A percentile compares a stretch with the other conserved stretches of the same genome.
Conservation (phyloP, 2,797 vertebrate species). For the Chanos chanos region DNA sequence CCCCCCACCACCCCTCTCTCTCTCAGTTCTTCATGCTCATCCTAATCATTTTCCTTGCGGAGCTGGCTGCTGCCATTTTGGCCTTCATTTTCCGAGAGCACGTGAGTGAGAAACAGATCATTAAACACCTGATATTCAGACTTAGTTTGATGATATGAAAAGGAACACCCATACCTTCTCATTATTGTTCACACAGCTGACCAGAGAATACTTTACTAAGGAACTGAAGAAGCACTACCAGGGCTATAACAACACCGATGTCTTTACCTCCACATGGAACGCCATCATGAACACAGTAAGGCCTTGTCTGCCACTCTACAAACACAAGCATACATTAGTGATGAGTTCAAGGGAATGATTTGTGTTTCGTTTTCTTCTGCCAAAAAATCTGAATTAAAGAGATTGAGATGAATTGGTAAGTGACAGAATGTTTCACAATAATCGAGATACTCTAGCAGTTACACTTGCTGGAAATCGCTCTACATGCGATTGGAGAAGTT, state of each 20-base stretch:
- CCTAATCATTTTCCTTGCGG: slow-evolving; percentile 92
- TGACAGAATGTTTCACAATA: too few species aligned
- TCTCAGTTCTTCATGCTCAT: slow-evolving; percentile 94
- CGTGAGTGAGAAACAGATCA: slow-evolving; percentile 67
- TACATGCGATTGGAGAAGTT: too few species aligned
- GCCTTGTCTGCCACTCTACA: too few species aligned
- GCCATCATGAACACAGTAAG: slow-evolving; percentile 95
- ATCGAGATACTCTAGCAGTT: too few species aligned
- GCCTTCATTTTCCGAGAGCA: slow-evolving; percentile 93
- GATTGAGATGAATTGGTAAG: too few species aligned
- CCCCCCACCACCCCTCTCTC: not conserved
- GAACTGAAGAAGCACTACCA: slow-evolving; percentile 89
- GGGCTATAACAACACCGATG: slow-evolving; percentile 83
- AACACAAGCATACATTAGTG: too few species aligned
- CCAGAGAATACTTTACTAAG: slow-evolving; percentile 91
- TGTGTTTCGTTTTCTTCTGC: too few species aligned
- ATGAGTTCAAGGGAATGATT: too few species aligned
- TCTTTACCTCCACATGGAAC: slow-evolving; percentile 94
- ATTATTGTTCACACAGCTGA: slow-evolving; percentile 69
- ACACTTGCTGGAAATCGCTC: too few species aligned
- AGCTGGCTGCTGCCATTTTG: slow-evolving; percentile 90
- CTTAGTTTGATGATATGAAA: not conserved
- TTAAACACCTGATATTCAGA: too few species aligned
- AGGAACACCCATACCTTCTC: not conserved
- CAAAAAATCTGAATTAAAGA: too few species aligned